Evolutionary conservation across 1,140 invertebrate genomes (phyloP), one percentile per base, ranked within the genome.

Genomic region (Contarinia nasturtii): DNA sequence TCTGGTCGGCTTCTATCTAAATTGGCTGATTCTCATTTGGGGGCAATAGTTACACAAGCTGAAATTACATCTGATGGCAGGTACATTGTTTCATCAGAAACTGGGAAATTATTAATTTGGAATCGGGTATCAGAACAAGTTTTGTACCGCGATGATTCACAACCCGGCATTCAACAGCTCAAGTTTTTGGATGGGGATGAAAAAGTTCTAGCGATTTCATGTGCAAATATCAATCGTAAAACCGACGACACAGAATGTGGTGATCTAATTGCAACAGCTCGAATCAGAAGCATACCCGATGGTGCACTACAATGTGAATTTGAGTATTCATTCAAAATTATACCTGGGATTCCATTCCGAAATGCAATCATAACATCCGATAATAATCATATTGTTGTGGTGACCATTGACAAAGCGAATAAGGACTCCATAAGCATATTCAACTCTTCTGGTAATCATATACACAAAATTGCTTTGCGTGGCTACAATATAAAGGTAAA

Each of bases 31-130:
- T 90, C 84, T 57, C 85, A 88, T 0, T 70, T 94, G 4, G 91
- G 91, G 1, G 89, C 92, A 7, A 96, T 97, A 55, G 87, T 97
- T 0, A 95, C 91, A 0, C 86, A 94, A 54, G 87, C 88, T 0
- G 70, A 80, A 33, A 85, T 96, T 21, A 94, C 90, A 0, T 10
- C 27, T 3, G 76, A 83, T 61, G 89, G 86, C 46, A 79, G 77
- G 57, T 82, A 76, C 55, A 84, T 97, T 1, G 70, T 94, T 12
- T 89, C 88, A 0, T 82, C 87, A 0, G 93, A 97, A 60, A 93
- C 89, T 1, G 91, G 90, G 0, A 87, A 88, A 56, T 71, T 97
- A 20, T 64, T 97, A 0, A 77, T 96, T 20, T 98, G 93, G 93
- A 84, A 92, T 55, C 71, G 88, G n/a, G 67, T 64, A 33, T 82